These are phyloP conservation scores for Caenorhabditis inopinata DNA, from an alignment of 1,140 invertebrate genomes.

Conservation along the genomic window DNA sequence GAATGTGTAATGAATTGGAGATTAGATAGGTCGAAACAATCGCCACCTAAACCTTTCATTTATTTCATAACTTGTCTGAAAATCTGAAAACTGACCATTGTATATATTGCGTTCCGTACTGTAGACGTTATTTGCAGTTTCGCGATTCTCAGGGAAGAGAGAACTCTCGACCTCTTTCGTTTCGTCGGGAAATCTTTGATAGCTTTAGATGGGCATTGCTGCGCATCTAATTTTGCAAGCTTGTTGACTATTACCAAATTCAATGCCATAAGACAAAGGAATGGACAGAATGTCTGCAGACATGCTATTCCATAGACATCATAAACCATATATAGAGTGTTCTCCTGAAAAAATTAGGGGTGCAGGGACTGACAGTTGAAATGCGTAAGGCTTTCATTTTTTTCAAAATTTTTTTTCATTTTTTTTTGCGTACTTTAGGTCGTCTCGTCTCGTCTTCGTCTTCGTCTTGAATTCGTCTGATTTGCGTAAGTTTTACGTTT, in stretches of 20 bases:
- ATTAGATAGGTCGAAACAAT: slow-evolving; percentile 46
- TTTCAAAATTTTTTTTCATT: too few relatives aligned
- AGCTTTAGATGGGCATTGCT: not conserved
- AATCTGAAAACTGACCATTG: slow-evolving; percentile 36
- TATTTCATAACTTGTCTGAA: not conserved
- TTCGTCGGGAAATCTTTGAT: not conserved
- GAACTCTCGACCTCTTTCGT: not conserved
- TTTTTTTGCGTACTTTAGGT: too few relatives aligned
- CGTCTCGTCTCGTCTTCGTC: too few relatives aligned
- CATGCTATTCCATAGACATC: slow-evolving; percentile 30
- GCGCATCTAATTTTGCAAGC: not conserved
- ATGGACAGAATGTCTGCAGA: slow-evolving; percentile 41
- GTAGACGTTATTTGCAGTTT: slow-evolving; percentile 29
- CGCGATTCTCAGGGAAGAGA: not conserved
- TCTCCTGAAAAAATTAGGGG: slow-evolving; percentile 36
- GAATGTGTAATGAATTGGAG: slow-evolving; percentile 38
- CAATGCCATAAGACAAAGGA: slow-evolving; percentile 14
- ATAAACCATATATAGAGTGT: not conserved
- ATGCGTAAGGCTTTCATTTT: too few relatives aligned
- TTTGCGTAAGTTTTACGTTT: too few relatives aligned
- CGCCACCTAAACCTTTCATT: slow-evolving; percentile 5
- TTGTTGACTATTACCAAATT: slow-evolving; percentile 41
- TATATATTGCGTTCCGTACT: slow-evolving; percentile 43
- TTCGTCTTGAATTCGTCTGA: too few relatives aligned
- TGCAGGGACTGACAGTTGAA: too few relatives aligned